Conservation (phyloP, 2,888 invertebrate genomes). For the Pandemis cinnamomeana region DNA sequence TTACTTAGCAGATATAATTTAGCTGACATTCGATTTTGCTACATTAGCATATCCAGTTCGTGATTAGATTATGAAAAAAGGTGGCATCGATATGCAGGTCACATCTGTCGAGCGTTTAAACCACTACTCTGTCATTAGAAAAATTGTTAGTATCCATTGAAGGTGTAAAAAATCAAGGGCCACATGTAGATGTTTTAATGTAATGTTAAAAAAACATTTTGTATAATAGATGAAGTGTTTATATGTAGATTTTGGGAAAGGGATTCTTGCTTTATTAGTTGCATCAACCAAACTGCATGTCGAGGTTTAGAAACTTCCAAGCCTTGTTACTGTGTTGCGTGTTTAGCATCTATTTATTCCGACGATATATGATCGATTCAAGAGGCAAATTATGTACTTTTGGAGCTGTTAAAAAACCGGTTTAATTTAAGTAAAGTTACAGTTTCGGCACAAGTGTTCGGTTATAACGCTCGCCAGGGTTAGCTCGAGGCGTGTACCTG, state of each 20-base stretch:
- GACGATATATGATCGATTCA: no score
- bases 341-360: no score
- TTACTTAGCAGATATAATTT: not conserved
- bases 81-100: not conserved
- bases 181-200: not conserved
- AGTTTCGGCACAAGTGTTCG: not conserved
- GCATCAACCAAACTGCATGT: no score
- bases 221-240: no score
- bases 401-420: no score
- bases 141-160: not conserved
- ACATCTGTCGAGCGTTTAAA: not conserved
- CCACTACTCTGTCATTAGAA: not conserved
- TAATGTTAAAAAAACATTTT: no score
- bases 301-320: no score
- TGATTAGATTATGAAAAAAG: not conserved
- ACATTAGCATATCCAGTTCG: not conserved
- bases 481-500: slow-evolving; percentile 62
- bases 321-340: not conserved
- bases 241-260: no score
- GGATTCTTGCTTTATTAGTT: no score
- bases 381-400: no score
- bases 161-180: not conserved
- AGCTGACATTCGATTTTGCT: not conserved
- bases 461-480: not conserved
- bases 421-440: not conserved